phyloP scores from a whole-genome alignment of 2,113 vertebrate genomes.

The Toxotes chatareus region DNA sequence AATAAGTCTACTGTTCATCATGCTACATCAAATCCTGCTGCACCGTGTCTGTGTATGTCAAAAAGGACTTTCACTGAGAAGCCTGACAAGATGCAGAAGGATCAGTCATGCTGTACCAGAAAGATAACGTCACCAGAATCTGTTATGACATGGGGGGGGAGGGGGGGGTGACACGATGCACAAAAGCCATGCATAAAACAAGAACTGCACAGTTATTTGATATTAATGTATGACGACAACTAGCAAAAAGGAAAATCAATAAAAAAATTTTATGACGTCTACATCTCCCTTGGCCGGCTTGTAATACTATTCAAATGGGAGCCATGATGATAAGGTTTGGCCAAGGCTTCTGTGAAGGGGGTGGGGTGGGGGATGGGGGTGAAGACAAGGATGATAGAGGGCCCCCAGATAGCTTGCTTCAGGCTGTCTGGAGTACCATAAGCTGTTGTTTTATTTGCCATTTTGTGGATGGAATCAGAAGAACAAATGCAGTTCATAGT shows the following conservation, averaged over 20 bases:
- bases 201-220: constrained; percentile 65
- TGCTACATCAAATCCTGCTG: constrained; percentile 62
- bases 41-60: constrained; percentile 65
- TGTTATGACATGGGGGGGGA: constrained; percentile 61
- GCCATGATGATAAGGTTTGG: constrained; percentile 70
- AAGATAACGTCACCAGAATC: constrained; percentile 78
- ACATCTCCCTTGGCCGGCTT: constrained; percentile 50
- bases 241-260: constrained; percentile 57
- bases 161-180: constrained; percentile 47
- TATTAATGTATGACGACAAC: constrained; percentile 74
- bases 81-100: constrained; percentile 78
- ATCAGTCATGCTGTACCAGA: constrained; percentile 72
- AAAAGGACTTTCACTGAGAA: constrained; percentile 55
- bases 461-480: constrained; percentile 74
- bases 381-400: constrained; percentile 61
- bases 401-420: constrained; percentile 70
- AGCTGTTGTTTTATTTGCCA: constrained; percentile 76
- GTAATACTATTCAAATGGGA: constrained; percentile 73
- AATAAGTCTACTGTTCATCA: constrained; percentile 44
- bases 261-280: constrained; percentile 67
- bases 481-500: constrained; percentile 66
- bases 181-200: constrained; percentile 62
- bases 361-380: neutral
- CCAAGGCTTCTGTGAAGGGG: constrained; percentile 53
- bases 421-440: constrained; percentile 69